Conservation (phyloP, 2,113 vertebrate species). For the Spea bombifrons region DNA sequence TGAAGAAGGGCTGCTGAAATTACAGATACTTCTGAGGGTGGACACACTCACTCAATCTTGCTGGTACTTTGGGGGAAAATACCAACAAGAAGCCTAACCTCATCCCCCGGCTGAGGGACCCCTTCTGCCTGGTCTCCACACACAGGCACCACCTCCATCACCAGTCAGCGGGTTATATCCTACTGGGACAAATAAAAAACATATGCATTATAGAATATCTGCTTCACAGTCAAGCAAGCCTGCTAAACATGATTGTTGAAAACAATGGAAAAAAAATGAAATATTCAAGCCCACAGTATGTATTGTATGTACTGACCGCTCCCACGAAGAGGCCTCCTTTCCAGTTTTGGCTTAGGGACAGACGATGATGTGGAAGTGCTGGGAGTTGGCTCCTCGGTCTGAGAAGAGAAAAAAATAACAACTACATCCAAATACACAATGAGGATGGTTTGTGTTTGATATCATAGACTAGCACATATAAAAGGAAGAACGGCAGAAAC, state of each 20-base stretch:
- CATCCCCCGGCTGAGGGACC: constrained; percentile 86
- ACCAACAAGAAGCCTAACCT: constrained; percentile 72
- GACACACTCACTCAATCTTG: constrained; percentile 51
- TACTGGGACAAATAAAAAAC: constrained; percentile 53
- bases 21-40: constrained; percentile 39
- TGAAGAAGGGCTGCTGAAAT: background rate
- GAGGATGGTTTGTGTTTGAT: too few relatives aligned
- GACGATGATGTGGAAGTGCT: constrained; percentile 67
- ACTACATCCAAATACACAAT: fast-evolving
- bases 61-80: constrained; percentile 49
- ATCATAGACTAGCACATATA: too few relatives aligned
- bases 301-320: constrained; percentile 64
- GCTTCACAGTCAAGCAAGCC: too few relatives aligned
- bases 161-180: constrained; percentile 88
- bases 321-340: constrained; percentile 73
- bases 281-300: too few relatives aligned
- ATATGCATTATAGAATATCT: background rate
- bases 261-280: too few relatives aligned
- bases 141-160: constrained; percentile 80
- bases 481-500: too few relatives aligned
- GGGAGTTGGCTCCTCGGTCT: constrained; percentile 62
- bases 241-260: too few relatives aligned
- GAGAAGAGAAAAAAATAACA: constrained; percentile 15
- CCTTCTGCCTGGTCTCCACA: constrained; percentile 86
- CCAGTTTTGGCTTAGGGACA: constrained; percentile 58